Conservation (phyloP, 1,140 invertebrate genomes). For the Papilio polytes region DNA sequence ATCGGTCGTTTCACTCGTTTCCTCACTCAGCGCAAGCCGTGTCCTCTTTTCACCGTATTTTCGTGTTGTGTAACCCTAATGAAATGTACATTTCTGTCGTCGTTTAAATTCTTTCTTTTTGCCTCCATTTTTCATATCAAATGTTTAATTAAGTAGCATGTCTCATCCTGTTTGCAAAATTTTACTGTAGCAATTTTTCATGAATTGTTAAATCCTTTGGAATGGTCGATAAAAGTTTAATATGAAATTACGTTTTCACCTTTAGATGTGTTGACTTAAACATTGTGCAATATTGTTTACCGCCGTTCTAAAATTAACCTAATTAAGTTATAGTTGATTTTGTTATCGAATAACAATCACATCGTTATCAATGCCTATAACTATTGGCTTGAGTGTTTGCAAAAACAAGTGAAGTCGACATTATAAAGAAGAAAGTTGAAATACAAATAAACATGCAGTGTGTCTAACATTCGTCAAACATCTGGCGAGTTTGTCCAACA, state of each 20-base stretch:
- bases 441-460: not conserved
- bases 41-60: constrained; percentile 39
- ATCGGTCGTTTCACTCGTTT: constrained; percentile 33
- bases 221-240: not conserved
- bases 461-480: constrained; percentile 20
- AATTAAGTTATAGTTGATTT: too few relatives aligned
- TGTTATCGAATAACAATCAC: not conserved
- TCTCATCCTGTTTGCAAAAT: not conserved
- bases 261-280: too few relatives aligned
- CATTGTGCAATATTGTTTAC: too few relatives aligned
- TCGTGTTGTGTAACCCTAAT: constrained; percentile 34
- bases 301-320: too few relatives aligned
- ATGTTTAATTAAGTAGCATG: not conserved
- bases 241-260: too few relatives aligned
- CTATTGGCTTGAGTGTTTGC: not conserved
- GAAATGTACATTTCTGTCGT: constrained; percentile 27
- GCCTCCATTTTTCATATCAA: not conserved
- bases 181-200: not conserved
- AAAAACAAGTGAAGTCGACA: not conserved
- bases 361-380: not conserved
- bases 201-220: not conserved
- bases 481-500: constrained; percentile 26
- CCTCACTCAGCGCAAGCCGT: constrained; percentile 21
- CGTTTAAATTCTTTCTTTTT: constrained; percentile 22
- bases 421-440: not conserved